Evolutionary conservation across 2,888 invertebrate species (phyloP).

Genomic region (Crematogaster levior): DNA sequence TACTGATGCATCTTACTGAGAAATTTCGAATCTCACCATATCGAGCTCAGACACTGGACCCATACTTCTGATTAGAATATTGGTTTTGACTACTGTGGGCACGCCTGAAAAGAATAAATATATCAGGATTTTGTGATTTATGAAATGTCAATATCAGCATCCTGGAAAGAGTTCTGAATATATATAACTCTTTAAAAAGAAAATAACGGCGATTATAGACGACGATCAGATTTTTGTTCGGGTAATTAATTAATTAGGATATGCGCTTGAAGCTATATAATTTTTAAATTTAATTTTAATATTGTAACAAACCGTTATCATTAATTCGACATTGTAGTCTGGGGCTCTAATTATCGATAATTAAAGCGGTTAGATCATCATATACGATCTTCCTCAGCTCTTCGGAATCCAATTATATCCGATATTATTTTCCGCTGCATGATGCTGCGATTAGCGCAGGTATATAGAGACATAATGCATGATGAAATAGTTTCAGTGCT

Average conservation of each 20-base stretch:
- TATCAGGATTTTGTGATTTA: conserved; percentile 10
- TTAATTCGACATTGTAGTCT: background rate
- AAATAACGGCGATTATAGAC: background rate
- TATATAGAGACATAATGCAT: conserved; percentile 10
- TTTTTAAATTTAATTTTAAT: conserved; percentile 3
- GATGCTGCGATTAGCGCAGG: conserved; percentile 4
- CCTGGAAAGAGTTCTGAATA: background rate
- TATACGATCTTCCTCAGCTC: background rate
- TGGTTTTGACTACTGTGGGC: conserved; percentile 94
- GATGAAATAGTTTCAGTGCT: conserved; percentile 9
- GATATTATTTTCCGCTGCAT: conserved; percentile 32
- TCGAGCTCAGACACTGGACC: conserved; percentile 96
- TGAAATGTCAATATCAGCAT: conserved; percentile 22
- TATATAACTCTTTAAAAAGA: conserved; percentile 5
- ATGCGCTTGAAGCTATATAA: background rate
- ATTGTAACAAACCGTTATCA: background rate
- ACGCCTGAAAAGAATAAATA: conserved; percentile 87
- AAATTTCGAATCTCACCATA: conserved; percentile 89
- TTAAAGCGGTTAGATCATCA: conserved; percentile 15
- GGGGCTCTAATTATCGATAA: background rate
- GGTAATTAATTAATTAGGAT: conserved; percentile 11
- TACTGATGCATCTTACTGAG: background rate
- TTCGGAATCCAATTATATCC: conserved; percentile 20
- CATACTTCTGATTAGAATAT: conserved; percentile 96
- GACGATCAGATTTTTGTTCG: background rate